Base-by-base conservation (phyloP, 2,888 invertebrate genomes). In the Athalia cordata region DNA sequence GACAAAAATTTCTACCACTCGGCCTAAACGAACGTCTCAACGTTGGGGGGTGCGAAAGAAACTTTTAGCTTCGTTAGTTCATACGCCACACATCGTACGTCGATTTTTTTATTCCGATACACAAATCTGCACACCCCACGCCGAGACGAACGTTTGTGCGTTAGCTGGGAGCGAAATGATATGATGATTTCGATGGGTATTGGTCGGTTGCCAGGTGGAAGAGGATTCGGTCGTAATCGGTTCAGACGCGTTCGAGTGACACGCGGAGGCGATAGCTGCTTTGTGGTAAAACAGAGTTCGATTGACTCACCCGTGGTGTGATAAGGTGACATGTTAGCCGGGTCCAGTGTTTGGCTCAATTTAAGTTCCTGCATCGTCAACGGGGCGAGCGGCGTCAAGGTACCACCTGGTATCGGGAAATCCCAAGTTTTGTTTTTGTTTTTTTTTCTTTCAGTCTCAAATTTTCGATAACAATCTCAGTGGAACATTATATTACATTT, bases 281-380 rank as follows among this genome's bases (percentile, higher is more conserved):
- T n/a, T 55, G 68, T 15, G 68, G 68, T 68, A 29, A 29, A 29
- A 29, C 29, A 29, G 29, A 29, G 29, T 29, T 29, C 29, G 52
- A 52, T 76, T 61, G 84, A 90, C 91, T 93, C 92, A 94, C 94
- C 94, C 92, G 94, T 87, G 81, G 89, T 92, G 89, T 94, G 94
- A 89, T 94, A 94, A 82, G 94, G 94, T 85, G 94, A 93, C 88
- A 94, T 91, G 83, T 91, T 91, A 83, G 93, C 91, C 84, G 93
- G 93, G 84, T 95, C 94, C 90, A 94, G 91, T 83, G 94, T 91
- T 86, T 93, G 91, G 89, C 93, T 93, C 86, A 94, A 91, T 92
- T 95, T 95, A 92, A 95, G 93, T 90, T 95, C 95, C 91, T 94
- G 95, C 93, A 95, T 94, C 90, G 93, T 94, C 90, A 95, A 93